Base-by-base conservation (phyloP, 2,113 vertebrate genomes). In the Syngnathoides biaculeatus region DNA sequence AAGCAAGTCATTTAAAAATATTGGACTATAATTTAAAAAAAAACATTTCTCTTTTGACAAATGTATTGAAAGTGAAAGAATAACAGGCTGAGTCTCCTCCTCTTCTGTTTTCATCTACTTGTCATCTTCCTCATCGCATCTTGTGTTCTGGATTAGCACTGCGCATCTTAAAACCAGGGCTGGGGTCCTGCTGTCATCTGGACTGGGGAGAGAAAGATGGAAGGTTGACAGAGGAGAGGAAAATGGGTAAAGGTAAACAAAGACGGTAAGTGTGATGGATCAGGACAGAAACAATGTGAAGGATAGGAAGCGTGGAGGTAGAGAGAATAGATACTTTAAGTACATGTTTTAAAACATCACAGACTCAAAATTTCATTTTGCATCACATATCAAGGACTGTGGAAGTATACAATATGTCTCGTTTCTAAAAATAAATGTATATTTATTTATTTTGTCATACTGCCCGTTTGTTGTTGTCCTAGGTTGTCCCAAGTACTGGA, bases 131-230 rank as follows among this genome's bases (percentile, higher is more conserved):
- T 88, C 93, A 98, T 90, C 95, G 95, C 78, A 97, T 93, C 90
- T 98, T 98, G 90, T 98, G 94, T 83, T 98, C 96, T 53, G 84
- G 56, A 3, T 98, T 95, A 14, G 95, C 91, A 45, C 94, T 95
- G 76, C 94, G 95, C 89, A 98, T 92, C 91, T 91, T 95, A 72
- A 95, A 95, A 71, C 95, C 94, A 89, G 95, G 95, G 91, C 94
- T 96, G 92, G 94, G 95, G 92, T 98, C 94, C 94, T 96, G 96
- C 75, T 98, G 96, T 91, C 95, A 94, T 94, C 95, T 97, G 94
- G 93, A 95, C 97, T 99, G 92, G 67, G 79, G 80, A 79, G 79
- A 84, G 43, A 79, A 71, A 50, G 71, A 77, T 69, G 57, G 70
- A 79, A 30, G 70, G 72, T 79, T 71, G 71, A 68, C 68, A 68